Percentiles rank a stretch among this genome's conserved stretches.
Evolutionary conservation across 2,888 invertebrate genomes (phyloP).

Genomic region (Conistra vaccinii): DNA sequence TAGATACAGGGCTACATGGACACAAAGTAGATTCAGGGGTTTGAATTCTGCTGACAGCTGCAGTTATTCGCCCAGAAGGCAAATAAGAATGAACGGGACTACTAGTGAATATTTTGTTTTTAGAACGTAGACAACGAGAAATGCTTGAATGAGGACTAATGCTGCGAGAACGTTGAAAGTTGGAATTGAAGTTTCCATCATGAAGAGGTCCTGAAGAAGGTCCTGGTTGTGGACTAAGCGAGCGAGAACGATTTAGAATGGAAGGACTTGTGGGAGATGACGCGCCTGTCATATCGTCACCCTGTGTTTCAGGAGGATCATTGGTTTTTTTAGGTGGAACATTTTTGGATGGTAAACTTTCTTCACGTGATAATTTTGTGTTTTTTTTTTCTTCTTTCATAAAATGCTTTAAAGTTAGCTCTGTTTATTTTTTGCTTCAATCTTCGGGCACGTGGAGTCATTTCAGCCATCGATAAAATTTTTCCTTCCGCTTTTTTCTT

Average conservation of each 20-base stretch:
- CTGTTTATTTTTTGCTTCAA: slow-evolving; percentile 28
- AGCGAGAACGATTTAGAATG: slow-evolving; percentile 21
- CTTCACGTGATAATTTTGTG: slow-evolving; percentile 2
- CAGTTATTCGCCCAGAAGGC: neutral
- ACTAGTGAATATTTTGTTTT: slow-evolving; percentile 23
- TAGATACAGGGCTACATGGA: slow-evolving; percentile 7
- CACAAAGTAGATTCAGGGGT: slow-evolving; percentile 3
- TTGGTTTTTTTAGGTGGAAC: slow-evolving; percentile 11
- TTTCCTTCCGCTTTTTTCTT: slow-evolving; percentile 24
- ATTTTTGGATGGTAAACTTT: neutral
- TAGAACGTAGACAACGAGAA: neutral
- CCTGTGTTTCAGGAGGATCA: slow-evolving; percentile 20
- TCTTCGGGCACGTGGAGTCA: slow-evolving; percentile 31
- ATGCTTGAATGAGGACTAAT: slow-evolving; percentile 21
- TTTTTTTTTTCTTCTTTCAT: slow-evolving; percentile 29
- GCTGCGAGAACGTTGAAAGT: slow-evolving; percentile 15
- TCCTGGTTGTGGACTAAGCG: slow-evolving; percentile 23
- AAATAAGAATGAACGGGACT: slow-evolving; percentile 17
- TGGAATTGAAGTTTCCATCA: neutral
- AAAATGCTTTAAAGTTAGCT: slow-evolving; percentile 28
- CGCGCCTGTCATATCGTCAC: slow-evolving; percentile 13
- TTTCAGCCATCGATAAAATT: slow-evolving; percentile 24
- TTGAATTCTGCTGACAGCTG: neutral
- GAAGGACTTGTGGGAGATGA: slow-evolving; percentile 15
- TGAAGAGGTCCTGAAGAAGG: slow-evolving; percentile 1